phyloP scores from a whole-genome alignment of 2,888 invertebrate species.

The Leptopilina drosophilae region DNA sequence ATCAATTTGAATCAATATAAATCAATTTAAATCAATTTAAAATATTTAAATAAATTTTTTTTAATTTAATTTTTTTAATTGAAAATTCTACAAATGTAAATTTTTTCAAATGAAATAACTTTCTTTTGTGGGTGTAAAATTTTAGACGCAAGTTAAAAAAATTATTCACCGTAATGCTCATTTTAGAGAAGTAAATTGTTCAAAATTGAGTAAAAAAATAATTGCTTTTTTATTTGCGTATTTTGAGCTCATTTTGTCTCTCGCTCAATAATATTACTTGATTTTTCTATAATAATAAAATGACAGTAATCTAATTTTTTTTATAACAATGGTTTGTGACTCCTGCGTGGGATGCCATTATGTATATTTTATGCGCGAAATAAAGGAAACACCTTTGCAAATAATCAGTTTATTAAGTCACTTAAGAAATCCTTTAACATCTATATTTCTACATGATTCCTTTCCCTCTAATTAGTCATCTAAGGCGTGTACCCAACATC shows the following conservation, averaged over 20 bases:
- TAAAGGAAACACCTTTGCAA: constrained; percentile 70
- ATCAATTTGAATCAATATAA: too few relatives aligned
- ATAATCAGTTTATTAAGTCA: constrained; percentile 47
- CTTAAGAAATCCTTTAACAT: constrained; percentile 45
- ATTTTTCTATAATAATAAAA: constrained; percentile 60
- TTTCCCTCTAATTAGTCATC: constrained; percentile 64
- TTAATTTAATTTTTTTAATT: too few relatives aligned
- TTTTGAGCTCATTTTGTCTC: constrained; percentile 42
- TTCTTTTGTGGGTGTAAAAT: too few relatives aligned
- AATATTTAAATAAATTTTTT: too few relatives aligned
- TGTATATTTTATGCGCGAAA: constrained; percentile 73
- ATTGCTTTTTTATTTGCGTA: not conserved
- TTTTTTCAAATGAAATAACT: too few relatives aligned
- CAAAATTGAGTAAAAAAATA: not conserved
- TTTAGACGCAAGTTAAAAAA: too few relatives aligned
- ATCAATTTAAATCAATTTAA: too few relatives aligned
- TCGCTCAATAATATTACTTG: constrained; percentile 58
- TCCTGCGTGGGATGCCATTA: constrained; percentile 73
- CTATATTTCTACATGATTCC: constrained; percentile 58
- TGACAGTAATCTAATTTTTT: constrained; percentile 61
- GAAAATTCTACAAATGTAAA: too few relatives aligned
- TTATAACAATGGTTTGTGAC: constrained; percentile 71
- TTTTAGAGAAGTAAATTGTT: too few relatives aligned
- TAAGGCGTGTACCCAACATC: constrained; percentile 46
- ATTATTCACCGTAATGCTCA: too few relatives aligned